phyloP scores from a whole-genome alignment of 2,113 vertebrate species.

The Caranx melampygus region DNA sequence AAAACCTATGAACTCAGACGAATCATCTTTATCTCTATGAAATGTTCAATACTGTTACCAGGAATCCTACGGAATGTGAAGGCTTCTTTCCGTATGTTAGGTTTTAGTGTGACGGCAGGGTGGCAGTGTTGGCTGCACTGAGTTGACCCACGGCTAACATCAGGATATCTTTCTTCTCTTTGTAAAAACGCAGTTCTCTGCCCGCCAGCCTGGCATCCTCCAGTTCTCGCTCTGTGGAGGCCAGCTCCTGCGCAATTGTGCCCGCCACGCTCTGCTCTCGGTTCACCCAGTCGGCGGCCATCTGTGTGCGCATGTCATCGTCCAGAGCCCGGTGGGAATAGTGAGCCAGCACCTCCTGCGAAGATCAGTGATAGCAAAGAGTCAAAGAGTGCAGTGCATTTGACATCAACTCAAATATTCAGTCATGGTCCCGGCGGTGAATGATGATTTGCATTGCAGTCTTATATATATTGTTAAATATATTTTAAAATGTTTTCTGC shows the following conservation, averaged over 20 bases:
- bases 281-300: conserved; percentile 97
- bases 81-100: conserved; percentile 15
- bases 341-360: conserved; percentile 97
- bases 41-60: conserved; percentile 59
- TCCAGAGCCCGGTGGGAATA: conserved; percentile 97
- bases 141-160: conserved; percentile 94
- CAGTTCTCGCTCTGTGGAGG: conserved; percentile 90
- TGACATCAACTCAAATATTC: background rate
- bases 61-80: conserved; percentile 45
- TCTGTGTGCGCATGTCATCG: conserved; percentile 96
- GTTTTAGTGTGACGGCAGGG: conserved; percentile 84
- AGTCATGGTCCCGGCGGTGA: no score
- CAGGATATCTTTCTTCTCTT: conserved; percentile 98
- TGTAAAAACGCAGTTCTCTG: conserved; percentile 95
- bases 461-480: no score
- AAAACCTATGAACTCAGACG: conserved; percentile 28
- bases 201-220: conserved; percentile 95
- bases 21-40: conserved; percentile 22
- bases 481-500: no score
- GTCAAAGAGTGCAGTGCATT: background rate
- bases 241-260: conserved; percentile 90
- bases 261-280: conserved; percentile 90
- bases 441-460: no score
- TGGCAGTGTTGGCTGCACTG: conserved; percentile 83
- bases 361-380: background rate